Evolutionary conservation across 2,797 vertebrate genomes (phyloP), one percentile per base, ranked within the genome.

Genomic region (Dipus sagitta): DNA sequence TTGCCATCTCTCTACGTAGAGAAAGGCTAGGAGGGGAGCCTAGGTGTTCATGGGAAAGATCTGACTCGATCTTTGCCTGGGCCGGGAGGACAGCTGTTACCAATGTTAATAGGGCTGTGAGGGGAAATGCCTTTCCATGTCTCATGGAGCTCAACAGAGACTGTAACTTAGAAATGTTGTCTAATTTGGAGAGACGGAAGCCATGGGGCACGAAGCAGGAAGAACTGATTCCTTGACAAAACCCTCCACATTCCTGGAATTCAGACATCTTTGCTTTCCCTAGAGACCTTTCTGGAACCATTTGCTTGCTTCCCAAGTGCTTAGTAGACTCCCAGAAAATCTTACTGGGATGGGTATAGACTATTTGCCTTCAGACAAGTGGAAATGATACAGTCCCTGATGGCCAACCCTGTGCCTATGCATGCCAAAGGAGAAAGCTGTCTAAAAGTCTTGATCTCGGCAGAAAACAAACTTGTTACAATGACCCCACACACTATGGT

Each of bases 381-480:
- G 64, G 87, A 76, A 88, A 67, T 20, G 82, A 62, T 82, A 2
- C 23, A 24, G 52, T 8, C 93, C 93, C 79, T 86, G 85, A 95
- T 30, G 79, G 79, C 74, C 92, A 91, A 72, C 96, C 93, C 88
- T 91, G 88, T 86, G 18, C 90, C 97, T 20, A 23, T 83, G 34
- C 42, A 85, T 93, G 93, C 70, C 78, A 91, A 93, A 96, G 88
- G 86, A 60, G 93, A 78, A 71, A 76, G 75, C 71, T 95, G 97
- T 97, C 95, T 0, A 92, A 95, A 94, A 93, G 76, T 94, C 80
- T 95, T 96, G 90, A 75, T 95, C 93, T 92, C 7, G 86, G 82
- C 82, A 94, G 74, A 79, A 78, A 96, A 95, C 32, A 76, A 95
- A 79, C 20, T 79, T 94, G 95, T 97, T 97, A 92, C 93, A 90